A percentile compares a stretch with the other conserved stretches of the same genome.
These are phyloP conservation scores for Sapayoa aenigma DNA, from an alignment of 2,113 vertebrate species.

Conservation along the genomic window DNA sequence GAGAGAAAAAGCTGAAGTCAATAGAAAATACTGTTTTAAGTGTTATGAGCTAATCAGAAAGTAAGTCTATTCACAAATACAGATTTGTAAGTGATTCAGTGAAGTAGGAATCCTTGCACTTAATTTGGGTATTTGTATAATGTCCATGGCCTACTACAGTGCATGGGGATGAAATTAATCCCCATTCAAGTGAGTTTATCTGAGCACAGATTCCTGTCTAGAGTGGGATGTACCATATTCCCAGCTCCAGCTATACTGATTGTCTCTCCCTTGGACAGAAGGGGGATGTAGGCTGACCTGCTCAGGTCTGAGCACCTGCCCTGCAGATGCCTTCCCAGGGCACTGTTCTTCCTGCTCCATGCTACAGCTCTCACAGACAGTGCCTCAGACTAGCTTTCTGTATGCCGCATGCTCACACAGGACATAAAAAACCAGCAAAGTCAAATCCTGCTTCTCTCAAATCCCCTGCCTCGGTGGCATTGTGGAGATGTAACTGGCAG, in stretches of 20 bases:
- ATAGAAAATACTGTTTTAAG: background rate
- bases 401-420: background rate
- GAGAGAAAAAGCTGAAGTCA: background rate
- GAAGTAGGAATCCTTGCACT: background rate
- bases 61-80: background rate
- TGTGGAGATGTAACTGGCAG: background rate
- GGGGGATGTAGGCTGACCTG: background rate
- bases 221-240: background rate
- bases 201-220: background rate
- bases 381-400: background rate
- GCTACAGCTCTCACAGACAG: background rate
- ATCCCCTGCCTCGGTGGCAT: background rate
- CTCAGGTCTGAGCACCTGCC: background rate
- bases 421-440: background rate
- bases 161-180: background rate
- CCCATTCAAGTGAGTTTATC: background rate
- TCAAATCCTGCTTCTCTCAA: background rate
- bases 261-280: background rate
- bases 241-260: background rate
- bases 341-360: background rate
- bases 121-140: background rate
- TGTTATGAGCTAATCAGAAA: background rate
- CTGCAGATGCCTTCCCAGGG: background rate
- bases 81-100: background rate
- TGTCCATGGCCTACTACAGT: background rate